phyloP scores from a whole-genome alignment of 2,888 invertebrate species.

The Cataglyphis rosenhaueri region DNA sequence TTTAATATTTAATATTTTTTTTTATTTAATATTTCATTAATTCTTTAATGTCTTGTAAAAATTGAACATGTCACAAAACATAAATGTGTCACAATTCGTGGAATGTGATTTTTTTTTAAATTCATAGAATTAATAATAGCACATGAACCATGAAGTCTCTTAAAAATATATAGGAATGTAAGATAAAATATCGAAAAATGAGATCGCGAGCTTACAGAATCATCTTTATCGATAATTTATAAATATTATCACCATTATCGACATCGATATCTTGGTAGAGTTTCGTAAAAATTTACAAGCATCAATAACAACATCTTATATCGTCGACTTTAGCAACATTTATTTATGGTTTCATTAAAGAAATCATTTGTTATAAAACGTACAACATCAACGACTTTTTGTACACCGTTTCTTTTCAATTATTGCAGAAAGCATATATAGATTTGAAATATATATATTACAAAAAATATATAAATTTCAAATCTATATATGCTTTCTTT shows the following conservation, averaged over 20 bases:
- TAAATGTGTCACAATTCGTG: not conserved
- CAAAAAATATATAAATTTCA: not conserved
- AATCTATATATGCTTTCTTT: not conserved
- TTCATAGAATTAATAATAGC: not conserved
- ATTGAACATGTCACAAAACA: not conserved
- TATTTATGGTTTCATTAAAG: not conserved
- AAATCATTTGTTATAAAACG: not conserved
- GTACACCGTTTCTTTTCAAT: not conserved
- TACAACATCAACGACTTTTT: not conserved
- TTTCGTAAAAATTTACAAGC: not conserved
- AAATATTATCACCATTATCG: conserved; percentile 54
- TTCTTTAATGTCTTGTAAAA: not conserved
- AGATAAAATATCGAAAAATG: not conserved
- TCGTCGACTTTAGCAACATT: not conserved
- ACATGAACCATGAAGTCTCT: not conserved
- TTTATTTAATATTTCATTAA: not conserved
- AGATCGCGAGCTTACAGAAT: not conserved
- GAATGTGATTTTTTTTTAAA: not conserved
- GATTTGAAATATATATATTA: not conserved
- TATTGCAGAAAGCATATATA: not conserved
- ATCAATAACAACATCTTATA: not conserved
- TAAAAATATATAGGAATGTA: not conserved
- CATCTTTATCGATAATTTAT: conserved; percentile 46
- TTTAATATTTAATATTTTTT: too few species aligned
- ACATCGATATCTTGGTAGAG: not conserved